Conservation (phyloP, 2,888 invertebrate species). For the Miltochrista miniata region DNA sequence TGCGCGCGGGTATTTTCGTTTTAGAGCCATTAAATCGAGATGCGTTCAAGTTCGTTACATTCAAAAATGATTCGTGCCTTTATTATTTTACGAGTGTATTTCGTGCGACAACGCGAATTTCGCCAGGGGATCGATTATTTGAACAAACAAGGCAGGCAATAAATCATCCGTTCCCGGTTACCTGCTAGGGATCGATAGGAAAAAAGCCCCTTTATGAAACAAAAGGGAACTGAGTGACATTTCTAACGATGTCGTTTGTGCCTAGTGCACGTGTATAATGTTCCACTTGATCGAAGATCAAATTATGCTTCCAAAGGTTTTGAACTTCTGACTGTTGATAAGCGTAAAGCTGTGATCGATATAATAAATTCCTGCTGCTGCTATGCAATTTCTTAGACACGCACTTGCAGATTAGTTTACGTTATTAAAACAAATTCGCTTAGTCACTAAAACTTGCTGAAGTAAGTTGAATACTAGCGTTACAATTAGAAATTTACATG, state of each 20-base stretch:
- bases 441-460: no score
- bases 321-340: background rate
- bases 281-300: slow-evolving; percentile 26
- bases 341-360: no score
- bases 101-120: slow-evolving; percentile 41
- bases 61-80: slow-evolving; percentile 41
- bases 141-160: slow-evolving; percentile 78
- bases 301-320: background rate
- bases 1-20: slow-evolving; percentile 66
- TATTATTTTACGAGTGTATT: slow-evolving; percentile 41
- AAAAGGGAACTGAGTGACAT: slow-evolving; percentile 76
- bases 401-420: no score
- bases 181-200: slow-evolving; percentile 76
- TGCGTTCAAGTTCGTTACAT: slow-evolving; percentile 41
- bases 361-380: no score
- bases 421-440: no score
- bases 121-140: slow-evolving; percentile 75
- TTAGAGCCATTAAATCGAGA: slow-evolving; percentile 68
- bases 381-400: no score
- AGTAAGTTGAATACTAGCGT: no score
- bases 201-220: slow-evolving; percentile 70
- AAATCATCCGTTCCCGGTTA: slow-evolving; percentile 80
- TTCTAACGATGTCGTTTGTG: slow-evolving; percentile 52
- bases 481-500: no score
- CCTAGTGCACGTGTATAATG: slow-evolving; percentile 37